These are phyloP conservation scores for Piezodorus guildinii DNA, from an alignment of 1,140 invertebrate species.

Conservation along the genomic window DNA sequence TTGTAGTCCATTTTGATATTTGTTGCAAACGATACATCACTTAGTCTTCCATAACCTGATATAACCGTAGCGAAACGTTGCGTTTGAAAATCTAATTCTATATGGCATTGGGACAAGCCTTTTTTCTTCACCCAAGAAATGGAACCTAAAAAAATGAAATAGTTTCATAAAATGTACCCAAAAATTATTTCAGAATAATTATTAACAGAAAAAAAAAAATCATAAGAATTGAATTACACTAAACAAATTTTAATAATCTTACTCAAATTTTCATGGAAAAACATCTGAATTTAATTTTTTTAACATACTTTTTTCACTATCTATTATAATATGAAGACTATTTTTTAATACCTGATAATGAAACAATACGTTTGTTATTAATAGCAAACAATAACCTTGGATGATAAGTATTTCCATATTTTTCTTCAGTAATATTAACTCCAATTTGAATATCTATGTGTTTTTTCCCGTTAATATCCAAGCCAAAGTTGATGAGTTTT, in stretches of 20 bases:
- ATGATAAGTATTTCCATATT: conserved; percentile 48
- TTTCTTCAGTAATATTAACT: conserved; percentile 39
- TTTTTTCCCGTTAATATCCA: conserved; percentile 56
- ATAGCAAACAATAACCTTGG: conserved; percentile 52
- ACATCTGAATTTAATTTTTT: neutral
- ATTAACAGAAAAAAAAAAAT: no score
- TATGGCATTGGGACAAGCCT: conserved; percentile 55
- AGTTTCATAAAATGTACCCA: neutral
- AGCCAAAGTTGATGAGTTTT: conserved; percentile 47
- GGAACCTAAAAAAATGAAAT: conserved; percentile 33
- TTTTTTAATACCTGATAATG: conserved; percentile 44
- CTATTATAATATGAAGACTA: neutral
- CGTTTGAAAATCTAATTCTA: conserved; percentile 53
- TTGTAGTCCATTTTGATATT: conserved; percentile 54
- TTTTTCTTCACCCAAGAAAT: conserved; percentile 47
- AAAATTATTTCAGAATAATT: no score
- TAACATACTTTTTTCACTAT: neutral
- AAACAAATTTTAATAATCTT: no score
- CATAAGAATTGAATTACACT: no score
- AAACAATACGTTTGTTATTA: conserved; percentile 50
- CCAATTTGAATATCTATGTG: conserved; percentile 50
- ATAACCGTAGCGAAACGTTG: conserved; percentile 51
- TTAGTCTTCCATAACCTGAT: conserved; percentile 51
- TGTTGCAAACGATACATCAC: conserved; percentile 39
- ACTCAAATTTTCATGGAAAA: neutral